Conservation (phyloP, 2,888 invertebrate genomes). For the Podabrus alpinus region DNA sequence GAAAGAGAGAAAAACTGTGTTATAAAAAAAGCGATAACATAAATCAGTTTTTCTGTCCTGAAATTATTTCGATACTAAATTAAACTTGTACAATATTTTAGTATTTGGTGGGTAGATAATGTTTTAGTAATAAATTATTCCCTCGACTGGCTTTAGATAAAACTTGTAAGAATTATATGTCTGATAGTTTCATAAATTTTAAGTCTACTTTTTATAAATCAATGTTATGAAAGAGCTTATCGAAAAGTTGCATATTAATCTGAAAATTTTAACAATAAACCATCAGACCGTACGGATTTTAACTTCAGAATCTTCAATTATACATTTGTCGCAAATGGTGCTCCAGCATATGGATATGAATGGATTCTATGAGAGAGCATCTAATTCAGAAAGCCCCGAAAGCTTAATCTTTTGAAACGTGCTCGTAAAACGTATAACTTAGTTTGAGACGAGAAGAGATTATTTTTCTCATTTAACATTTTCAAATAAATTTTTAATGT, state of each 20-base stretch:
- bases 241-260: background rate
- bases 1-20: background rate
- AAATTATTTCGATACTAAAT: background rate
- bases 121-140: background rate
- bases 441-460: background rate
- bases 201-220: background rate
- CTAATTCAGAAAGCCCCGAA: background rate
- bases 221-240: background rate
- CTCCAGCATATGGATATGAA: background rate
- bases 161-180: background rate
- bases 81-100: background rate
- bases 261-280: background rate
- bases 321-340: background rate
- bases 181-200: background rate
- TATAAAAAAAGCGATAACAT: background rate
- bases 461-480: background rate
- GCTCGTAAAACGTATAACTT: background rate
- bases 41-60: background rate
- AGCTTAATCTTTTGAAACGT: background rate
- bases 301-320: background rate
- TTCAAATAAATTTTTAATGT: background rate
- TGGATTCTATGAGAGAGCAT: background rate
- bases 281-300: background rate
- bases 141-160: background rate
- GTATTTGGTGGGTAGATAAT: background rate